Percentiles rank a stretch among this genome's conserved stretches.
Evolutionary conservation across 2,888 invertebrate species (phyloP).

Genomic region (Erebia aethiops): DNA sequence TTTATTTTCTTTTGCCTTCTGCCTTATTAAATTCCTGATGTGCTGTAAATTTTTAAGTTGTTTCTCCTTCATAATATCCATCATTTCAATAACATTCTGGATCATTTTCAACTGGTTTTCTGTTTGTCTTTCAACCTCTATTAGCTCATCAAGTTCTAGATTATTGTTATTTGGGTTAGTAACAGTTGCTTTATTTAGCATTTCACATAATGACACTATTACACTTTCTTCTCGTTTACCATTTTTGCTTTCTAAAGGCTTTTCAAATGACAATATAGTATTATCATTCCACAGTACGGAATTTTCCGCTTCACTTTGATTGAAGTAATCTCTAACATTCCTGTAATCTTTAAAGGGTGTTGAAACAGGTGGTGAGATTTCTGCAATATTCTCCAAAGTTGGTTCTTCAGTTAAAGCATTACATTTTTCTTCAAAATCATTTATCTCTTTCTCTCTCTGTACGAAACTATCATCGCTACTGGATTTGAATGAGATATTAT

Average conservation of each 20-base stretch:
- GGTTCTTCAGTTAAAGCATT: slow-evolving; percentile 50
- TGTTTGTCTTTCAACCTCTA: slow-evolving; percentile 58
- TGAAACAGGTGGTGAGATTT: slow-evolving; percentile 63
- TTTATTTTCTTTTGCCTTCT: slow-evolving; percentile 1
- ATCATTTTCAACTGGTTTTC: slow-evolving; percentile 59
- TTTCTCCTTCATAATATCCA: slow-evolving; percentile 58
- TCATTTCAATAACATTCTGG: slow-evolving; percentile 54
- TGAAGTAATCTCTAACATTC: slow-evolving; percentile 63
- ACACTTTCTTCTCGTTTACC: slow-evolving; percentile 65
- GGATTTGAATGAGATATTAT: slow-evolving; percentile 66
- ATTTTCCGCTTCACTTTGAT: slow-evolving; percentile 57
- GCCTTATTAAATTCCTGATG: slow-evolving; percentile 51
- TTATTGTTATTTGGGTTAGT: slow-evolving; percentile 47
- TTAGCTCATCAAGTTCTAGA: slow-evolving; percentile 56
- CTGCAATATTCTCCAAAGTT: slow-evolving; percentile 59
- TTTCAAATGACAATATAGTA: slow-evolving; percentile 69
- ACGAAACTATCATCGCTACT: slow-evolving; percentile 71
- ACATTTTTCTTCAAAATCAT: slow-evolving; percentile 57
- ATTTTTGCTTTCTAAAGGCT: slow-evolving; percentile 47
- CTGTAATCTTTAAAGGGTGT: slow-evolving; percentile 71
- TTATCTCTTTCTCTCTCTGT: slow-evolving; percentile 66
- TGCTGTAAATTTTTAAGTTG: slow-evolving; percentile 58
- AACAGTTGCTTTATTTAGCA: slow-evolving; percentile 65
- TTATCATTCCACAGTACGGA: slow-evolving; percentile 56
- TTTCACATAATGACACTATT: slow-evolving; percentile 67